Evolutionary conservation across 64 coral and sea anemone species (phyloP).

Genomic region (Stichodactyla helianthus): DNA sequence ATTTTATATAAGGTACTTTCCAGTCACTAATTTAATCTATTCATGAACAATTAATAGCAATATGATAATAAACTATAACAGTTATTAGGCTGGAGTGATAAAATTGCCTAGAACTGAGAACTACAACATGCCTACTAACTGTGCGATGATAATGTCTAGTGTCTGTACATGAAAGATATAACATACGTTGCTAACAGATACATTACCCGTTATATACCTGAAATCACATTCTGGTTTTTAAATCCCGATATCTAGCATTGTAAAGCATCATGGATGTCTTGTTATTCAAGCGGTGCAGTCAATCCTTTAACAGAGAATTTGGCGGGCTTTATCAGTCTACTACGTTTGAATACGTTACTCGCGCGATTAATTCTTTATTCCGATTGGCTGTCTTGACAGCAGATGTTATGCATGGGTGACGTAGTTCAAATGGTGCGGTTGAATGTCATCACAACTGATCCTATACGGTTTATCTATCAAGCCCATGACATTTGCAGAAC

Average conservation of each 20-base stretch:
- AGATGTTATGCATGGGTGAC: neutral
- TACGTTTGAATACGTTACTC: neutral
- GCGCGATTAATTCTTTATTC: neutral
- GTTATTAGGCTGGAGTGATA: too few relatives aligned
- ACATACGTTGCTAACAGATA: too few relatives aligned
- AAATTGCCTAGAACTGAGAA: too few relatives aligned
- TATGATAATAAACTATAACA: too few relatives aligned
- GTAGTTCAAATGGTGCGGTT: neutral
- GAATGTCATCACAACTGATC: neutral
- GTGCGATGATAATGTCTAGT: too few relatives aligned
- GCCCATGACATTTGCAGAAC: neutral
- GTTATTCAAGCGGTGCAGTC: neutral
- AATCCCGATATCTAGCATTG: neutral
- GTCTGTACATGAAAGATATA: neutral
- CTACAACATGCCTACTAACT: too few relatives aligned
- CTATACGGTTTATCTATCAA: too few relatives aligned
- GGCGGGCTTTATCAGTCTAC: neutral
- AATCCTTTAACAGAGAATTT: neutral
- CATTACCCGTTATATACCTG: neutral
- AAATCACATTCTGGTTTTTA: neutral
- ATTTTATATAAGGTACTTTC: too few relatives aligned
- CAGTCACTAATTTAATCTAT: too few relatives aligned
- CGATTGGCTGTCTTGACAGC: neutral
- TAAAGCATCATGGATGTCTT: neutral
- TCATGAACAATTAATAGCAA: too few relatives aligned